phyloP scores from a whole-genome alignment of 2,888 invertebrate genomes.

The Trichogramma evanescens region DNA sequence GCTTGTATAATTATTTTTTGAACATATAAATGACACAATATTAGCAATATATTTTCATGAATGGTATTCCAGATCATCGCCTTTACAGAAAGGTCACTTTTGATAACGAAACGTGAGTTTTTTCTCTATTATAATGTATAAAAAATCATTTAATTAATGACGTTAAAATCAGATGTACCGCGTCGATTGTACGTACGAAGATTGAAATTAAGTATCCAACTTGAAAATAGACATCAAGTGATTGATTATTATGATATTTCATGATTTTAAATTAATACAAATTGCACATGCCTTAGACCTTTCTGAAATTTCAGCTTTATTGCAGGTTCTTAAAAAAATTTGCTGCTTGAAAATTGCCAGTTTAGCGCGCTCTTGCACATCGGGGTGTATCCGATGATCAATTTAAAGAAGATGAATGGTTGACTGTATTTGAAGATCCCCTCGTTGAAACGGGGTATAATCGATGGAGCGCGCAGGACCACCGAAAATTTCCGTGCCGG shows the following conservation, averaged over 20 bases:
- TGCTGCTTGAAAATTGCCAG: slow-evolving; percentile 22
- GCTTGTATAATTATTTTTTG: too few species aligned
- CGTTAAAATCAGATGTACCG: too few species aligned
- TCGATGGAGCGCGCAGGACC: slow-evolving; percentile 21
- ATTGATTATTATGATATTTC: slow-evolving; percentile 5
- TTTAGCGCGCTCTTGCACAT: slow-evolving; percentile 18
- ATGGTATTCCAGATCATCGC: too few species aligned
- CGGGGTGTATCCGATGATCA: slow-evolving; percentile 21
- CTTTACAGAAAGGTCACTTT: too few species aligned
- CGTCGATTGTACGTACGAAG: too few species aligned
- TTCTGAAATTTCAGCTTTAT: slow-evolving; percentile 9
- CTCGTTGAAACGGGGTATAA: slow-evolving; percentile 18
- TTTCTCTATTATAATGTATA: too few species aligned
- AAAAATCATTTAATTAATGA: too few species aligned
- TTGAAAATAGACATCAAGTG: neutral
- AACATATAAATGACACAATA: too few species aligned
- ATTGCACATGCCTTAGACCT: neutral
- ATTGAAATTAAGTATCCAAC: too few species aligned
- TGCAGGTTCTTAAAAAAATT: slow-evolving; percentile 14
- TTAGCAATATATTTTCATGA: too few species aligned
- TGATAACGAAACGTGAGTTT: too few species aligned
- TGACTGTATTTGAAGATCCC: slow-evolving; percentile 19
- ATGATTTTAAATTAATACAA: slow-evolving; percentile 1
- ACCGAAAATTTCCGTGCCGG: slow-evolving; percentile 19
- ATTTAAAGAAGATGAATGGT: slow-evolving; percentile 23